These are phyloP conservation scores for Dione juno DNA, from an alignment of 2,888 invertebrate genomes.

Conservation along the genomic window DNA sequence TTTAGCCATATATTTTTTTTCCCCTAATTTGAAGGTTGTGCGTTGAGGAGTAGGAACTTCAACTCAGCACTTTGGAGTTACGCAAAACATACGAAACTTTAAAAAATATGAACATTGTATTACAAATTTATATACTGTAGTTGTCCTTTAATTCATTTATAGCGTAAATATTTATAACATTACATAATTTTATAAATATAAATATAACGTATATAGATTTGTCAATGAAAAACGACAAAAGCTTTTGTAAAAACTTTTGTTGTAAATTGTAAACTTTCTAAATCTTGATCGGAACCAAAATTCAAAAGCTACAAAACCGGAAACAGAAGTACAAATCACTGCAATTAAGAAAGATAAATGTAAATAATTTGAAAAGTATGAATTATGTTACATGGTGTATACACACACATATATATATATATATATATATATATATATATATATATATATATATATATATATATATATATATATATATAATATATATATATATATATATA, in stretches of 20 bases:
- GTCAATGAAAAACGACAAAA: background rate
- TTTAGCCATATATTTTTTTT: too few species aligned
- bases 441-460: background rate
- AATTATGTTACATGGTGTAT: slow-evolving; percentile 16
- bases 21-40: too few species aligned
- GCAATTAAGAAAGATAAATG: background rate
- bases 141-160: background rate
- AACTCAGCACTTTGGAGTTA: too few species aligned
- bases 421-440: background rate
- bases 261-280: background rate
- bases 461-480: too few species aligned
- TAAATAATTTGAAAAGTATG: background rate
- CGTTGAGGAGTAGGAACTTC: too few species aligned
- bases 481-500: background rate
- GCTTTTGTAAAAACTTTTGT: background rate
- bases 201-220: too few species aligned
- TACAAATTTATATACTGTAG: too few species aligned
- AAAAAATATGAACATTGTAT: too few species aligned
- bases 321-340: slow-evolving; percentile 9
- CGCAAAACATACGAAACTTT: too few species aligned
- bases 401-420: background rate
- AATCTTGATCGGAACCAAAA: background rate
- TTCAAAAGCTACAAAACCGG: slow-evolving; percentile 12
- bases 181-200: background rate
- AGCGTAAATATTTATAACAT: background rate